Base-by-base conservation (phyloP, 2,113 vertebrate genomes). In the Atherinomorus stipes region DNA sequence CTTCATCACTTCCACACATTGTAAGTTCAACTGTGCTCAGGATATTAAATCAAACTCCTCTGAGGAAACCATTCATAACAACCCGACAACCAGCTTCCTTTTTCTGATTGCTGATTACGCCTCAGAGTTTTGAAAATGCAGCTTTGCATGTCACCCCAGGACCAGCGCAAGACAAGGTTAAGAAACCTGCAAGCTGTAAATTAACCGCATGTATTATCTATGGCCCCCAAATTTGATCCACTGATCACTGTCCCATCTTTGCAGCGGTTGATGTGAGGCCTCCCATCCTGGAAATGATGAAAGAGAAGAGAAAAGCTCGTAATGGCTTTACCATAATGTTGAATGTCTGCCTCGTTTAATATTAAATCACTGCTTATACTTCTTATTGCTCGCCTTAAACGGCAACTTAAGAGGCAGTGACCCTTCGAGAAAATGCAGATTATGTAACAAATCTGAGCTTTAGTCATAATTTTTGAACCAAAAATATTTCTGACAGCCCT, bases 51-150 rank as follows among this genome's bases (percentile, higher is more conserved):
- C 80, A 87, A 56, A 65, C 66, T 74, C 66, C 78, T 89, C 54
- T 4, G 71, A 81, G 89, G 81, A 86, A 83, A 78, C 75, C 69
- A 78, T 91, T 86, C 74, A 79, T 84, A 80, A 89, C 81, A 76
- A 21, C 53, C 59, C 76, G 88, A 91, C 89, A 68, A 85, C 78
- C 54, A 15, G 71, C 81, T 92, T 92, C 85, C 88, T 80, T 81
- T 90, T 88, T 91, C 85, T 89, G 83, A 89, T 91, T 83, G 77
- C 83, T 89, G 89, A 93, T 93, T 92, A 88, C 84, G 84, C 87
- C 85, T 89, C 62, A 18, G 83, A 83, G 82, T 87, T 86, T 86
- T 61, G 86, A 34, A 71, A 81, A 82, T 49, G 74, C 60, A 64
- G 68, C 84, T 67, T 76, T 60, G 54, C 68, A 42, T 26, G 64